Evolutionary conservation across 2,113 vertebrate genomes (phyloP).

Genomic region (Anguilla rostrata): DNA sequence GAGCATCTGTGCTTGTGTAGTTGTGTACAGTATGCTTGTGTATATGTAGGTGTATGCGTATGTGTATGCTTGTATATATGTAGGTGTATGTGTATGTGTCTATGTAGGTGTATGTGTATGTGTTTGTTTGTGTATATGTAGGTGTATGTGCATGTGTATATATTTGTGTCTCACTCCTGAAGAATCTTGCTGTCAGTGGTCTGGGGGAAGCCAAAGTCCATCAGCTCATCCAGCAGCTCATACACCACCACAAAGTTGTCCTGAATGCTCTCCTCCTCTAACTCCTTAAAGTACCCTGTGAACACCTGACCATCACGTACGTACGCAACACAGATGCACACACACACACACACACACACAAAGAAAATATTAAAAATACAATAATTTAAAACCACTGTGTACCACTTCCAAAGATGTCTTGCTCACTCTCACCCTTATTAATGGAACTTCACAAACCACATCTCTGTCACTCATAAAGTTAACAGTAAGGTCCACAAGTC

Average conservation of each 20-base stretch:
- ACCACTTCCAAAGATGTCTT: neutral
- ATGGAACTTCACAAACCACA: neutral
- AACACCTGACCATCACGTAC: slow-evolving; percentile 79
- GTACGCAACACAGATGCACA: no score
- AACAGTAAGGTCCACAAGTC: neutral
- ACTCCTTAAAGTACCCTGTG: slow-evolving; percentile 91
- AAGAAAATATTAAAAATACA: neutral
- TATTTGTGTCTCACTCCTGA: slow-evolving; percentile 79
- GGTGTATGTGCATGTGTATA: neutral
- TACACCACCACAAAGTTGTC: slow-evolving; percentile 95
- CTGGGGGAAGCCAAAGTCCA: slow-evolving; percentile 96
- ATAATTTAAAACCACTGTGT: neutral
- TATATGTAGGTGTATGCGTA: neutral
- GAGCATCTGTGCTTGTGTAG: neutral
- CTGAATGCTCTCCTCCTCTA: slow-evolving; percentile 93
- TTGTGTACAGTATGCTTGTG: neutral
- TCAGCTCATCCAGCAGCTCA: slow-evolving; percentile 90
- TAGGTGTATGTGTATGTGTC: neutral
- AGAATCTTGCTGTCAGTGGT: slow-evolving; percentile 95
- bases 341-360: no score
- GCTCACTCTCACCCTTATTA: neutral
- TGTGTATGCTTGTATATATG: neutral
- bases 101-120: neutral
- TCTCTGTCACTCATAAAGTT: neutral
- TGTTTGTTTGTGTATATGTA: neutral